phyloP scores from a whole-genome alignment of 2,797 vertebrate species.

The Gallinago stenura region DNA sequence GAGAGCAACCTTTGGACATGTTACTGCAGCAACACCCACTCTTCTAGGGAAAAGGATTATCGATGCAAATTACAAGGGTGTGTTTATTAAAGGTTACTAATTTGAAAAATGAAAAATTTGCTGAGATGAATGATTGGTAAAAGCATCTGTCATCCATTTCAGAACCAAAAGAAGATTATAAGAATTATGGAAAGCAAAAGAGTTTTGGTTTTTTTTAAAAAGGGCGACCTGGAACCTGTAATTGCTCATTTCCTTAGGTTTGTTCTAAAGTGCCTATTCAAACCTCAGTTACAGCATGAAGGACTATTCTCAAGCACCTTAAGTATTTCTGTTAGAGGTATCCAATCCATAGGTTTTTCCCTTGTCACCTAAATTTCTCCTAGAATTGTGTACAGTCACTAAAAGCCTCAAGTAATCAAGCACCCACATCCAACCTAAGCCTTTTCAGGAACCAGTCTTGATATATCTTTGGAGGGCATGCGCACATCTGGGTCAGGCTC shows the following conservation, averaged over 20 bases:
- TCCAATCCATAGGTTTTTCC: neutral
- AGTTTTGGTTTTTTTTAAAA: neutral
- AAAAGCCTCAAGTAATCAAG: neutral
- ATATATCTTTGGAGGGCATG: neutral
- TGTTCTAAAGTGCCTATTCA: neutral
- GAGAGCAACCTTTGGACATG: conserved; percentile 61
- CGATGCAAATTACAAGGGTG: conserved; percentile 74
- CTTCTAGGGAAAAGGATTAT: conserved; percentile 74
- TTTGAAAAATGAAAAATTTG: conserved; percentile 70
- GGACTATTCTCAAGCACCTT: neutral
- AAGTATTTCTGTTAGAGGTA: neutral
- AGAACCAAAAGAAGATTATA: neutral
- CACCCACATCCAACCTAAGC: neutral
- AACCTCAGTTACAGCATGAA: neutral
- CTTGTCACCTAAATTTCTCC: neutral
- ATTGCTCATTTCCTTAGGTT: neutral
- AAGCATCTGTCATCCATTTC: conserved; percentile 43
- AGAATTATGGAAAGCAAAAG: conserved; percentile 7
- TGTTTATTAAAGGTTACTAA: conserved; percentile 70
- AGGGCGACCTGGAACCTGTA: neutral
- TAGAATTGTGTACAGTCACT: neutral
- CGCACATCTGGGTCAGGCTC: neutral
- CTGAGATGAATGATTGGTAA: conserved; percentile 20
- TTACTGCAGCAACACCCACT: conserved; percentile 71
- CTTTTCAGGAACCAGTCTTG: neutral